phyloP scores from a whole-genome alignment of 2,888 invertebrate genomes.

The Scaptomyza cyrtandrae region DNA sequence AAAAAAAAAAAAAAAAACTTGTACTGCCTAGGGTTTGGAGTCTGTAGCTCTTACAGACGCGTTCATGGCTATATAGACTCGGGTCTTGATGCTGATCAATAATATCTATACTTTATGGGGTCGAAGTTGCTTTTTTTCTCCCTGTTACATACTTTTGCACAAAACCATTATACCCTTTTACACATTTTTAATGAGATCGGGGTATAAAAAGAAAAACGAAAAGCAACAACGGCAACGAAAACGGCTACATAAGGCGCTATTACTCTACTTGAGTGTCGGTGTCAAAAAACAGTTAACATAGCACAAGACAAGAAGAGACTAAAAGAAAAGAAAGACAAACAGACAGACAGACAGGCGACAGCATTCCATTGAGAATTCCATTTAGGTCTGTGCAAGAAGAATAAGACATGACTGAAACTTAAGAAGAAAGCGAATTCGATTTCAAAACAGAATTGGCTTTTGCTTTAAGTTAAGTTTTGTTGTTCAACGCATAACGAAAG shows the following conservation, averaged over 20 bases:
- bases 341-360: conserved; percentile 13
- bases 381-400: conserved; percentile 9
- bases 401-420: conserved; percentile 32
- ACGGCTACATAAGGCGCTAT: conserved; percentile 39
- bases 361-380: conserved; percentile 64
- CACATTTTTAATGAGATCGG: no score
- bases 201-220: neutral
- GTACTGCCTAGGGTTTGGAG: no score
- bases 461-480: conserved; percentile 31
- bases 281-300: conserved; percentile 42
- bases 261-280: conserved; percentile 13
- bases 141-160: no score
- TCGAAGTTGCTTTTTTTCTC: no score
- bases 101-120: no score
- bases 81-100: no score
- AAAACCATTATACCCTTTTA: no score
- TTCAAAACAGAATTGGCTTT: conserved; percentile 67
- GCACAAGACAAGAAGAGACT: conserved; percentile 4
- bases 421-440: conserved; percentile 77
- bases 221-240: conserved; percentile 4
- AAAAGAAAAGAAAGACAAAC: neutral
- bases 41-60: no score
- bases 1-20: no score
- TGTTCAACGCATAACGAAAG: conserved; percentile 73
- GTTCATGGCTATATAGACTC: no score